A percentile compares a stretch with the other conserved stretches of the same genome.
These are phyloP conservation scores for Clanis bilineata DNA, from an alignment of 2,888 invertebrate species.

Conservation along the genomic window DNA sequence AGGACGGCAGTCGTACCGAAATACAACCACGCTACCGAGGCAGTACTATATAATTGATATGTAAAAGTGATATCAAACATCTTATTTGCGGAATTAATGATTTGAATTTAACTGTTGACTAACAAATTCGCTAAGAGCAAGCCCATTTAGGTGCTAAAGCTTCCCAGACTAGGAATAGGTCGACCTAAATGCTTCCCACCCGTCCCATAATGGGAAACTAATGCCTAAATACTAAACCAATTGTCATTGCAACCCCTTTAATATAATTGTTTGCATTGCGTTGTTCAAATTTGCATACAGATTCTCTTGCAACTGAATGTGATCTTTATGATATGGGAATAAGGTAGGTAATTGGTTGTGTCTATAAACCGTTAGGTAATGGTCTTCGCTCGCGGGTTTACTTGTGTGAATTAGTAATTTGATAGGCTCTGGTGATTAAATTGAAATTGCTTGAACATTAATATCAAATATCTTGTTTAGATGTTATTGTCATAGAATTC, in stretches of 20 bases:
- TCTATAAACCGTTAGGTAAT: neutral
- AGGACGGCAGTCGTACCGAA: too few species aligned
- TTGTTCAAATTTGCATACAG: neutral
- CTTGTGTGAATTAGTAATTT: neutral
- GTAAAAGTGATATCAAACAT: too few species aligned
- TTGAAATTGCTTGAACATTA: neutral
- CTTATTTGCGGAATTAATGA: too few species aligned
- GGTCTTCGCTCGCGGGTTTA: neutral
- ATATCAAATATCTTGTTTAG: too few species aligned
- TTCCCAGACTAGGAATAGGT: neutral
- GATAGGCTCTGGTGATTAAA: neutral
- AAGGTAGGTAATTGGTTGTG: neutral
- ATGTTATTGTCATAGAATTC: too few species aligned
- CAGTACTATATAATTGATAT: too few species aligned
- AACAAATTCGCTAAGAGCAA: neutral
- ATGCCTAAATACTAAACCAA: constrained; percentile 12
- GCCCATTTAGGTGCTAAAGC: neutral
- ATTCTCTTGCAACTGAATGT: neutral
- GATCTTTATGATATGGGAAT: neutral
- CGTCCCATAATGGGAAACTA: constrained; percentile 2
- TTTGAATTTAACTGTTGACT: too few species aligned
- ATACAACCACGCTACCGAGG: too few species aligned
- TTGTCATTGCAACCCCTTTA: neutral
- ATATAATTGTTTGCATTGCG: constrained; percentile 9
- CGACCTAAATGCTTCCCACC: neutral